Evolutionary conservation across 2,113 vertebrate species (phyloP), one percentile per base, ranked within the genome.

Genomic region (Heterochromis multidens): DNA sequence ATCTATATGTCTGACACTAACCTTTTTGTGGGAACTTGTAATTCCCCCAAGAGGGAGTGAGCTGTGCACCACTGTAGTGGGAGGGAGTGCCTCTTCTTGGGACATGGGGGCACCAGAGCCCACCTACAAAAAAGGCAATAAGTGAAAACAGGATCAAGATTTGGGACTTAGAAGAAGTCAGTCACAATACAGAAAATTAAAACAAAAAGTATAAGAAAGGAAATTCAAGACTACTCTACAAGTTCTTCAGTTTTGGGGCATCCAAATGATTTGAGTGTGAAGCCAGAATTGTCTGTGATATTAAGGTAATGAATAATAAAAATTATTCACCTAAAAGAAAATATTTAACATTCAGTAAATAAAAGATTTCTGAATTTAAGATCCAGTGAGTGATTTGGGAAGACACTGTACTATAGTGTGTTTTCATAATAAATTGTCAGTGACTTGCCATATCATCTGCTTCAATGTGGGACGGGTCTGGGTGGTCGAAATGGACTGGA

Each of bases 11-110:
- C 3, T 27, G 72, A 78, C n/a, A 29, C 90, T 27, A 52, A 97
- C 97, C 96, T 96, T 94, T 94, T 95, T 97, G 77, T 96, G 93
- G 79, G 93, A 83, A 79, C 90, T 91, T 4, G 91, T n/a, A 52
- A 89, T 76, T 87, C 94, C 94, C 46, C 95, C 95, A 87, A 85
- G 93, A 88, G 95, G 88, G 29, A 95, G 80, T 19, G 94, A 82
- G 83, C 94, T 91, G 88, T 94, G 91, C 13, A 93, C 1, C 1
- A 95, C 88, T 81, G 93, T 88, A 14, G 95, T 84, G 70, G 95
- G 88, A 70, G 94, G 92, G 23, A 93, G 61, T 27, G 92, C 60
- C 16, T 94, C 97, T 84, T 95, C 79, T 43, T 95, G 95, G 57
- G 95, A 94, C 56, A 89, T 33, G 54, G 94, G 93, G 87, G 87